A percentile compares a stretch with the other conserved stretches of the same genome.
Conservation (phyloP, 2,888 invertebrate species). For the Dyspetes luteomarginatus region DNA sequence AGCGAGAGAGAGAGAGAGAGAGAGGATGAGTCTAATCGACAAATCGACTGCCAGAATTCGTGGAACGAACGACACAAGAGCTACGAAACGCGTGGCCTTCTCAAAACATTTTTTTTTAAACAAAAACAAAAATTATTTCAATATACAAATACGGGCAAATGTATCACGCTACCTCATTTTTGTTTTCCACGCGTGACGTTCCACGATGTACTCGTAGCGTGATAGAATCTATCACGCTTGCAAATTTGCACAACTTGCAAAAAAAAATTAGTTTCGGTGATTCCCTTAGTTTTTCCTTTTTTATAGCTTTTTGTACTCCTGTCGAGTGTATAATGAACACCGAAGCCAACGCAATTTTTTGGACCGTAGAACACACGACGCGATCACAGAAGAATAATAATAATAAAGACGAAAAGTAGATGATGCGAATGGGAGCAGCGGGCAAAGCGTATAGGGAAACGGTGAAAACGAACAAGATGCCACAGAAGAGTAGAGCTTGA, state of each 20-base stretch:
- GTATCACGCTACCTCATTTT: slow-evolving; percentile 53
- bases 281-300: neutral
- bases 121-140: neutral
- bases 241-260: slow-evolving; percentile 27
- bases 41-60: slow-evolving; percentile 35
- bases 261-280: neutral
- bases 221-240: slow-evolving; percentile 21
- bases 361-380: too few relatives aligned
- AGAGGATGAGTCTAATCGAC: neutral
- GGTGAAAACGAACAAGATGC: slow-evolving; percentile 65
- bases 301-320: neutral
- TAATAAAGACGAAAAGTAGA: neutral
- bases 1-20: neutral
- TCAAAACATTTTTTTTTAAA: neutral
- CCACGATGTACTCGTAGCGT: slow-evolving; percentile 31
- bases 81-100: slow-evolving; percentile 28
- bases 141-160: neutral
- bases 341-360: too few relatives aligned
- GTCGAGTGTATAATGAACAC: neutral
- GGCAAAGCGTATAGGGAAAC: slow-evolving; percentile 45
- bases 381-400: slow-evolving; percentile 5
- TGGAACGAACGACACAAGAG: slow-evolving; percentile 22
- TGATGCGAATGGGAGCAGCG: neutral
- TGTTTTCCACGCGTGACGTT: slow-evolving; percentile 28
- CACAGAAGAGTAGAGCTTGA: slow-evolving; percentile 68